Percentiles rank a stretch among this genome's conserved stretches.
Conservation (phyloP, 2,888 invertebrate genomes). For the Eupeodes luniger region DNA sequence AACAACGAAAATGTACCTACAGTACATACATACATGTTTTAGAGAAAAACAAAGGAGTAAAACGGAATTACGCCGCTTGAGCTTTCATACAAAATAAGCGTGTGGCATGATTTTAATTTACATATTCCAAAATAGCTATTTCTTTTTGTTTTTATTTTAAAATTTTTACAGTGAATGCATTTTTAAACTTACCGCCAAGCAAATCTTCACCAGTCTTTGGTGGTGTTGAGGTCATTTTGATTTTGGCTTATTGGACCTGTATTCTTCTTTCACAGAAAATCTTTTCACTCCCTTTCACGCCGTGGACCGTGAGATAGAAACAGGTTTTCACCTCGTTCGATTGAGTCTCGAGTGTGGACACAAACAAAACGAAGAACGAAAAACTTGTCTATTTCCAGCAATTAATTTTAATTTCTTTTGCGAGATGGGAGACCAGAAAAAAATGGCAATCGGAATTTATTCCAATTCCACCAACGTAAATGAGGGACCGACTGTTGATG, state of each 20-base stretch:
- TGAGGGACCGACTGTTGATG: constrained; percentile 19
- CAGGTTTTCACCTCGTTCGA: constrained; percentile 38
- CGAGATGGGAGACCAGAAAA: background rate
- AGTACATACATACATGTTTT: background rate
- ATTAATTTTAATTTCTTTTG: constrained; percentile 19
- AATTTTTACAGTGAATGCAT: constrained; percentile 10
- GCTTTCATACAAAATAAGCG: background rate
- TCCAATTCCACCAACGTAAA: constrained; percentile 10
- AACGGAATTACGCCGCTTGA: background rate
- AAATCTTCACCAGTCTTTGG: constrained; percentile 83
- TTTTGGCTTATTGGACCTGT: constrained; percentile 56
- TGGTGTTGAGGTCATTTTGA: constrained; percentile 83
- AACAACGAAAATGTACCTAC: background rate
- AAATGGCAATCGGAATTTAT: constrained; percentile 39
- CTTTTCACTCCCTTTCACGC: constrained; percentile 13
- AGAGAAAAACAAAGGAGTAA: background rate
- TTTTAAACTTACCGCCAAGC: constrained; percentile 83
- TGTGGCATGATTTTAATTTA: background rate
- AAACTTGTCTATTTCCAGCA: constrained; percentile 21
- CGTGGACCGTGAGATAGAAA: constrained; percentile 13
- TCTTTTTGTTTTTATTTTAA: background rate
- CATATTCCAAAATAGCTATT: constrained; percentile 1
- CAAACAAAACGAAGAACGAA: background rate
- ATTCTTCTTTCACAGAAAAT: constrained; percentile 11
- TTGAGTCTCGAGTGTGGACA: constrained; percentile 38